Evolutionary conservation across 2,797 vertebrate genomes (phyloP), one percentile per base, ranked within the genome.

Genomic region (Anguilla obscura): DNA sequence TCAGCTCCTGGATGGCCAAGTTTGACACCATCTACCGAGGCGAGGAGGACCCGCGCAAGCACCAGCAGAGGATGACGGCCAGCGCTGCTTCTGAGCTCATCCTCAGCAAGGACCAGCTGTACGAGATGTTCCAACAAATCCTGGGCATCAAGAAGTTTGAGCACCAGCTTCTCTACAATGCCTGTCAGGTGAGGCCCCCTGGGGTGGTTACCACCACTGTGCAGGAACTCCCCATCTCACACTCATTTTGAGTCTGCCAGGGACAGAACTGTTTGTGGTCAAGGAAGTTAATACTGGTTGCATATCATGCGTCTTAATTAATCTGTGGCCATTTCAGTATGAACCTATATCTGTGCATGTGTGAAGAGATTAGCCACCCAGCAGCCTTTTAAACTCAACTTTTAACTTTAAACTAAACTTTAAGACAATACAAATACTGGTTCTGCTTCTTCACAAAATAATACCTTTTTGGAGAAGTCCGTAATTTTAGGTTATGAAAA

Each of bases 121-220:
- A 99, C 0, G 97, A 99, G 93, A 99, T 99, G 98, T 99, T 99
- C 94, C 98, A 99, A 94, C 97, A 98, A 90, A 99, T 99, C 91
- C 95, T 99, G 30, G 96, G 97, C 84, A 97, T 99, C 93, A 97
- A 97, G 92, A 99, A 99, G 90, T 98, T 99, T 6, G 98, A 99
- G 89, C 98, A 99, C 93, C 98, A 99, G 93, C 96, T 99, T 89
- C 95, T 99, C 33, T 99, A 99, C 93, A 99, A 99, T 1, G 98
- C 98, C 0, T 99, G 98, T 92, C 98, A 99, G 98, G 98, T 99
- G 92, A 96, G 92, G 10, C 76, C 60, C 18, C 52, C 24, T 50
- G 10, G 66, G 12, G 74, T 40, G 36, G 74, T 21, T 5, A 14
- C 12, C 33, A 33, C 69, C 16, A 79, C 74, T 79, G 33, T 18